phyloP scores from a whole-genome alignment of 1,140 invertebrate genomes.

The Luehdorfia chinensis region DNA sequence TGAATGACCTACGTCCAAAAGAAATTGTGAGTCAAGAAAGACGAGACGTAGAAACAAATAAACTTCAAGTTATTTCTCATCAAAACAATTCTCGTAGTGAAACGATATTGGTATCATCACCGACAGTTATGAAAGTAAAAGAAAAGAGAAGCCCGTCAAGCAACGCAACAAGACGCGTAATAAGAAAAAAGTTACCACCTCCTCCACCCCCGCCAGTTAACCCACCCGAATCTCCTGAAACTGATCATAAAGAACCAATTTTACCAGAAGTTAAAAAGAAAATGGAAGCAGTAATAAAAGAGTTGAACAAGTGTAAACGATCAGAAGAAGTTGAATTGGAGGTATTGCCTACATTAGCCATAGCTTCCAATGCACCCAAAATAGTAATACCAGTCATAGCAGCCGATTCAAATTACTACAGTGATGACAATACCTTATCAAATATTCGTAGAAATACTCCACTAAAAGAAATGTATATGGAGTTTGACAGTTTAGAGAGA shows the following conservation, averaged over 20 bases:
- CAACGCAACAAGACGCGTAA: constrained; percentile 50
- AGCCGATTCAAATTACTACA: constrained; percentile 53
- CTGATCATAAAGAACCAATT: constrained; percentile 45
- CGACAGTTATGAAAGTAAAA: constrained; percentile 24
- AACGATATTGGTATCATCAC: not conserved
- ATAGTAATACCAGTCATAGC: constrained; percentile 65
- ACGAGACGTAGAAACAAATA: constrained; percentile 19
- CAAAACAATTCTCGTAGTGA: not conserved
- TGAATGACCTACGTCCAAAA: constrained; percentile 21
- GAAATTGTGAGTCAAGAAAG: constrained; percentile 20
- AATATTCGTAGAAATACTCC: constrained; percentile 30
- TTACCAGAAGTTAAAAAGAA: constrained; percentile 76
- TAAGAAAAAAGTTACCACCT: constrained; percentile 63
- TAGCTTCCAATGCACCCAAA: constrained; percentile 46
- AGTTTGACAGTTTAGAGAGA: constrained; percentile 87
- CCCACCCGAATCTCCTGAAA: constrained; percentile 22
- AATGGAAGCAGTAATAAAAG: constrained; percentile 78
- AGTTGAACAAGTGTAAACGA: constrained; percentile 69
- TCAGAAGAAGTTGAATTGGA: constrained; percentile 51
- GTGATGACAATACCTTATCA: constrained; percentile 44
- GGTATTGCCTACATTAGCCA: constrained; percentile 36
- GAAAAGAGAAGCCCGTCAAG: constrained; percentile 47
- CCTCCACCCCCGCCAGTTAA: constrained; percentile 62
- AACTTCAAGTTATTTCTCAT: constrained; percentile 78
- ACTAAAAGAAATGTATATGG: constrained; percentile 46